Evolutionary conservation across 2,888 invertebrate species (phyloP), one percentile per base, ranked within the genome.

Genomic region (Fabriciana adippe): DNA sequence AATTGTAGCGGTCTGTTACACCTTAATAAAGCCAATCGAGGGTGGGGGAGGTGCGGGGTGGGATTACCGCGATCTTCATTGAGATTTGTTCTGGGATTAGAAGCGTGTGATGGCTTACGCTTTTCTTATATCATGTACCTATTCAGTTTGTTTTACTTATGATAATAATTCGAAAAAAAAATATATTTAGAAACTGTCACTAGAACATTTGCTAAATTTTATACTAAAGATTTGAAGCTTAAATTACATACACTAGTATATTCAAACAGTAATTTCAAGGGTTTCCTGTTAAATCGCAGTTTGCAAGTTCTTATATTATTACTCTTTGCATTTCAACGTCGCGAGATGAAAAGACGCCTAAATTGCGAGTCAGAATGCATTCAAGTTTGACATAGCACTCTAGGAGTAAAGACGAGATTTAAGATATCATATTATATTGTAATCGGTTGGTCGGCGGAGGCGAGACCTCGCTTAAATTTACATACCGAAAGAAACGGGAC

Each of bases 21-120:
- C 92, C 92, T 92, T 92, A 92, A 92, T 92, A 92, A 92, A 91
- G 92, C 88, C 92, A 92, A 92, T 91, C 87, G 89, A 85, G 86
- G 80, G 76, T 78, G 81, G 80, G 78, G 74, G 79, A 77, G 76
- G 73, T 76, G 77, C 77, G 79, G 83, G 81, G 80, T 75, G 78
- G 89, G 90, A 89, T 90, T 90, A 83, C 76, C 86, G 84, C 88
- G 86, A 88, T 90, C 88, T 90, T 91, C 92, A 92, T 92, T 92
- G 92, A 92, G 92, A 92, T 92, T 92, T 92, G 92, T 92, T 90
- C 90, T 84, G 85, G 91, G 90, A 91, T 92, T 92, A 91, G 86
- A 85, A 85, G 80, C 84, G 84, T 88, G 89, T 90, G 87, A 89
- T 87, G 85, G 87, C 89, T 67, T 66, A 60, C 60, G 62, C 60